Base-by-base conservation (phyloP, 2,888 invertebrate genomes). In the Pollenia amentaria region DNA sequence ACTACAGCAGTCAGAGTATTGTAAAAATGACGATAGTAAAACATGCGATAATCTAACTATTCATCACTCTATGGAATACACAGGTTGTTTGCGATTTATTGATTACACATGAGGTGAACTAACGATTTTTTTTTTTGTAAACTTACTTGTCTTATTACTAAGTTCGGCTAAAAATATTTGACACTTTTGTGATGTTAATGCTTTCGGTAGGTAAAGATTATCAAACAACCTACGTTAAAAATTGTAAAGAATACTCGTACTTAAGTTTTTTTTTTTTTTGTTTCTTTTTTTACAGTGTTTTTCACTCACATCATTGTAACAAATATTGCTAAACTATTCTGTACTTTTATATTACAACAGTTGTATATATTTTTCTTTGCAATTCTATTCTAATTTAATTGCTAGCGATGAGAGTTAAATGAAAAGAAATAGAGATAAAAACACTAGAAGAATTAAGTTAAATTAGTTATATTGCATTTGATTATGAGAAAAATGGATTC, bases 1-100 rank as follows among this genome's bases (percentile, higher is more conserved):
- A 51, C 10, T 51, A 48, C 1, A 51, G 16, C n/a, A 38, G 48
- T 9, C 11, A n/a, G 51, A 51, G 67, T 16, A 11, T 69, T 69
- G 69, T 38, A 16, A 38, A 70, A 64, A 42, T 70, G 14, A 79
- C 44, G 53, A 53, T 70, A 51, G 53, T 70, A 64, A 64, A 79
- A 72, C 62, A 79, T 62, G 53, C 10, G 51, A 79, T 79, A 72
- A 70, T 72, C 64, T 53, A 40, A 79, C 70, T 64, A 21, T 21
- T 70, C 55, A 40, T 62, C 38, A 62, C 38, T 62, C 40, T 62
- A 62, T 40, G 62, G 40, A 40, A 40, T 62, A 62, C 62, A 40
- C 2, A 16, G 38, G 38, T 3, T 8, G 38, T 11, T 11, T 14
- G 3, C 38, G 38, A 11, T 55, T 16, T 55, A 18, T 9, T 10